A percentile compares a stretch with the other conserved stretches of the same genome.
Evolutionary conservation across 2,888 invertebrate species (phyloP).

Genomic region (Hydroisotoma schaefferi): DNA sequence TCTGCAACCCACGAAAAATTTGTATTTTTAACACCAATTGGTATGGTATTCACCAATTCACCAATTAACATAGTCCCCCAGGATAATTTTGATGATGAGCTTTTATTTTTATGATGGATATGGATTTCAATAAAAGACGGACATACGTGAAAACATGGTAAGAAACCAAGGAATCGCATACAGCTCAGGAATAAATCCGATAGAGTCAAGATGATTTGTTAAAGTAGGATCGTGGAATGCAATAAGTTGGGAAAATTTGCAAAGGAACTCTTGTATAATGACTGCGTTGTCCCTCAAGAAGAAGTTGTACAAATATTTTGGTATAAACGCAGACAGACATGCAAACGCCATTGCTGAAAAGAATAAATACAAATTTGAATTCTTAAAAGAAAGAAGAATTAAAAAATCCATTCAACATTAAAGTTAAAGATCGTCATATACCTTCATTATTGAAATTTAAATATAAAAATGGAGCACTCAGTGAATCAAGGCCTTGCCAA

Average conservation of each 20-base stretch:
- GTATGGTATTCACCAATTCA: too few relatives aligned
- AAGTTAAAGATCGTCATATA: slow-evolving; percentile 51
- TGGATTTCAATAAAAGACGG: slow-evolving; percentile 15
- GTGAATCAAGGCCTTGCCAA: slow-evolving; percentile 98
- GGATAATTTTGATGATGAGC: not conserved
- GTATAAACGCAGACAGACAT: slow-evolving; percentile 91
- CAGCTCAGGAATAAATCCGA: slow-evolving; percentile 91
- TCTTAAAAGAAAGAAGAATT: not conserved
- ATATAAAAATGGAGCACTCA: slow-evolving; percentile 95
- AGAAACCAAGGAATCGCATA: slow-evolving; percentile 99
- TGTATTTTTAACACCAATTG: too few relatives aligned
- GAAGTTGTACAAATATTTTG: slow-evolving; percentile 93
- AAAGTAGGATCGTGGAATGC: slow-evolving; percentile 92
- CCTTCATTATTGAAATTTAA: slow-evolving; percentile 96
- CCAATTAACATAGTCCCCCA: not conserved
- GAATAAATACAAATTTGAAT: slow-evolving; percentile 3
- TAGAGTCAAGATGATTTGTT: slow-evolving; percentile 84
- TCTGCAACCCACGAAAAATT: too few relatives aligned
- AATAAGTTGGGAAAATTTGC: slow-evolving; percentile 93
- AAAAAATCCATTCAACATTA: not conserved
- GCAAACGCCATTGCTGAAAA: slow-evolving; percentile 86
- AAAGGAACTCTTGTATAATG: slow-evolving; percentile 94
- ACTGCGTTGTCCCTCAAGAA: slow-evolving; percentile 95
- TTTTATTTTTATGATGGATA: not conserved
- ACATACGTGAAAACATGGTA: slow-evolving; percentile 97